Evolutionary conservation across 2,113 vertebrate species (phyloP), one percentile per base, ranked within the genome.

Genomic region (Anseranas semipalmata): DNA sequence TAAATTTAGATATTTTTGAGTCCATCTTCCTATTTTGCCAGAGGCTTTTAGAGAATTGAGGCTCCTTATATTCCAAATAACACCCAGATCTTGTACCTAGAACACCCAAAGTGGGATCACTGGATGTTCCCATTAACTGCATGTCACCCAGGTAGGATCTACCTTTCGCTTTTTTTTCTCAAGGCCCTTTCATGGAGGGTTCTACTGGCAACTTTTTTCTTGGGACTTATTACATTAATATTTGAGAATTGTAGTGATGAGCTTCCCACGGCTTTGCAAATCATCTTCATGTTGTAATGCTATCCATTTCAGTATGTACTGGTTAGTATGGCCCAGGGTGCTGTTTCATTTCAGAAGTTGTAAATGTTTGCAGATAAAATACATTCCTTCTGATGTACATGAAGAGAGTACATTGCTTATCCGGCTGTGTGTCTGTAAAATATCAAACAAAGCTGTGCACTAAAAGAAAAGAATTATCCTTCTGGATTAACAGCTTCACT

Each of bases 1-100:
- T 90, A 32, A 32, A 84, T 87, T 84, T 35, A 60, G 79, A 24
- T 59, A 39, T 30, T 78, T 93, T 78, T 85, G 21, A 70, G 55
- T 22, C 84, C 60, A 75, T 71, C 66, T 91, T n/a, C 75, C 18
- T 73, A 1, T 82, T 82, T 59, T 7, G 1, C 35, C 2, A 1
- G 45, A 56, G 25, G 60, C 66, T 95, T 88, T 95, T 82, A 85
- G 84, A 30, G 66, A 56, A 37, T 1, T 56, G 43, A 81, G 74
- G 45, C 13, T 77, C 18, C 43, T 77, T 39, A 12, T 70, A 9
- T 16, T 63, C 55, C 55, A 81, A 20, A 43, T 59, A 46, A 28
- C 30, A 7, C 35, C 37, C 68, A 62, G 83, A 75, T 41, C n/a
- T 35, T 50, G 41, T 30, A 39, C 25, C 35, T 21, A 11, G 43